These are phyloP conservation scores for Cryptosula pallasiana DNA, from an alignment of 2,888 invertebrate species.

Conservation along the genomic window DNA sequence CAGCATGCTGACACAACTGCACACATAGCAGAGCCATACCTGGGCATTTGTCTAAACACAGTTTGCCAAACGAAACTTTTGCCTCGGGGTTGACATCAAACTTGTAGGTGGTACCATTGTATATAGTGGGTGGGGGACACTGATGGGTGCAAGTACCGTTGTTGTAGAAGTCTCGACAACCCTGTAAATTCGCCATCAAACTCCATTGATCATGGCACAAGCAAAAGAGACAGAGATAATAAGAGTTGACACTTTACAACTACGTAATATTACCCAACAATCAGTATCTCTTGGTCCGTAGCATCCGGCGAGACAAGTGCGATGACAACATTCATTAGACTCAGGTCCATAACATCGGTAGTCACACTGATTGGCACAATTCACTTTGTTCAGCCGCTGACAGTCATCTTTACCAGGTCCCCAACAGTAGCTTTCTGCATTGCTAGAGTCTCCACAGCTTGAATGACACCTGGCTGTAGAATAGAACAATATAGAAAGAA, in stretches of 20 bases:
- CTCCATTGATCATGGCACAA: too few relatives aligned
- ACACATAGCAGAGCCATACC: too few relatives aligned
- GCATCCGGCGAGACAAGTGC: conserved; percentile 15
- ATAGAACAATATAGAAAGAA: too few relatives aligned
- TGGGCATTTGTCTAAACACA: background rate
- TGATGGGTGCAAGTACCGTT: conserved; percentile 2
- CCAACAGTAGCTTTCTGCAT: conserved; percentile 11
- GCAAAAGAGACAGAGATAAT: too few relatives aligned
- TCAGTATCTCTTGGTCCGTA: background rate
- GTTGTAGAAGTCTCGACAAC: conserved; percentile 14
- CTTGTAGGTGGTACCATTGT: conserved; percentile 12
- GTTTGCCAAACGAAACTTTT: conserved; percentile 11
- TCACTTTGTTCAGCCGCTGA: conserved; percentile 6
- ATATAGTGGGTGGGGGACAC: conserved; percentile 4
- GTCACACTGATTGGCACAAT: conserved; percentile 22
- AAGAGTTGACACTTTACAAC: too few relatives aligned
- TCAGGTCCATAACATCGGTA: conserved; percentile 4
- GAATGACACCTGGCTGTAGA: background rate
- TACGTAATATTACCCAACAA: conserved; percentile 24
- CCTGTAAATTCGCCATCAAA: background rate
- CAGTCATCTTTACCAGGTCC: conserved; percentile 4
- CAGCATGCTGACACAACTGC: too few relatives aligned
- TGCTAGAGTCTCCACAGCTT: background rate
- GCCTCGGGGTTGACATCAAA: background rate
- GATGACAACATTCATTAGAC: conserved; percentile 6